Percentiles rank a stretch among this genome's conserved stretches.
phyloP scores from a whole-genome alignment of 2,888 invertebrate genomes.

The Drosophila buzzatii region DNA sequence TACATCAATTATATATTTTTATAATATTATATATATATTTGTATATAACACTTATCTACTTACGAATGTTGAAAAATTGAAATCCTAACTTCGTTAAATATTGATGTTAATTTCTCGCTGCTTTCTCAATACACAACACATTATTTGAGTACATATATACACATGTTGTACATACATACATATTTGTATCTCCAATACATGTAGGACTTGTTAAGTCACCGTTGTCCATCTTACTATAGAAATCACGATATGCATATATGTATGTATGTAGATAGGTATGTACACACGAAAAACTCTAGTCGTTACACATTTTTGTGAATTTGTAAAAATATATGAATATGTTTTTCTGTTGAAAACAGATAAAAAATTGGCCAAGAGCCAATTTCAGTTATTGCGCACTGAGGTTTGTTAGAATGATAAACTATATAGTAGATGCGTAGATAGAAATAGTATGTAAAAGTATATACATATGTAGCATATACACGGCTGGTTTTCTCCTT shows the following conservation, averaged over 20 bases:
- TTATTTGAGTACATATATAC: too few species aligned
- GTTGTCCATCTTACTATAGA: too few species aligned
- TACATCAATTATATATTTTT: too few species aligned
- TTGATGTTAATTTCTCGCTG: too few species aligned
- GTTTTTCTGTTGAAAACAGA: slow-evolving; percentile 14
- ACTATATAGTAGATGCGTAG: background rate
- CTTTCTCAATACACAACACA: too few species aligned
- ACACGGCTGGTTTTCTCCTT: background rate
- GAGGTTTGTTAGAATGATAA: slow-evolving; percentile 16
- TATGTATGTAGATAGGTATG: background rate
- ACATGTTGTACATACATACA: background rate
- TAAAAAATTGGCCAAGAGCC: slow-evolving; percentile 45
- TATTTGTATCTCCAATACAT: too few species aligned
- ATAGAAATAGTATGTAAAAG: background rate
- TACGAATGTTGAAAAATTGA: too few species aligned
- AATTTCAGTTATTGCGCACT: slow-evolving; percentile 69
- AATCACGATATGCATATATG: too few species aligned
- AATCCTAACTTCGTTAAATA: too few species aligned
- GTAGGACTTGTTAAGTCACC: too few species aligned
- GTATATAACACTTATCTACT: too few species aligned
- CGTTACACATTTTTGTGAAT: slow-evolving; percentile 26
- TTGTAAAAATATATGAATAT: slow-evolving; percentile 28
- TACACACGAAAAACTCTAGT: background rate
- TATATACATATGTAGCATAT: background rate
- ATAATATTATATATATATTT: too few species aligned